Conservation (phyloP, 2,797 vertebrate species). For the Halcyon badia region DNA sequence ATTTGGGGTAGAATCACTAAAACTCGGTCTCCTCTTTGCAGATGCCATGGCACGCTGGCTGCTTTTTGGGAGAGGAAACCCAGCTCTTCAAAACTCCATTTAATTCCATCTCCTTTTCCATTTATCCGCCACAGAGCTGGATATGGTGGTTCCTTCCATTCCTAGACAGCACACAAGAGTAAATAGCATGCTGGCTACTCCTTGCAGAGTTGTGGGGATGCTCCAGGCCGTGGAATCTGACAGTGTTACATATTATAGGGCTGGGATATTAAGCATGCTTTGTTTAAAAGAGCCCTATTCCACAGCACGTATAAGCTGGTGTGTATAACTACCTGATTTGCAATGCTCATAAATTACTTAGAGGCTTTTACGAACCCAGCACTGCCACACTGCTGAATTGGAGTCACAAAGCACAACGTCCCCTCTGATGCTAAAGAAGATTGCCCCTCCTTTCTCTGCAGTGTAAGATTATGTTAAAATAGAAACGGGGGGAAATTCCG, state of each 20-base stretch:
- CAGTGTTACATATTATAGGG: background rate
- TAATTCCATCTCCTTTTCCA: slow-evolving; percentile 74
- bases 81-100: slow-evolving; percentile 84
- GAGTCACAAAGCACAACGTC: background rate
- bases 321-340: background rate
- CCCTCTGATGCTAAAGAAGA: background rate
- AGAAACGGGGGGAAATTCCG: background rate
- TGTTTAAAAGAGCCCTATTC: background rate
- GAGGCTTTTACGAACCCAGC: background rate
- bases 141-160: slow-evolving; percentile 54
- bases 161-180: slow-evolving; percentile 23
- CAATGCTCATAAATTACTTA: background rate
- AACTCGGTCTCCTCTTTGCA: slow-evolving; percentile 80
- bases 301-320: background rate
- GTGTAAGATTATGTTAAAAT: background rate
- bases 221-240: background rate
- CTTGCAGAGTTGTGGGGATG: background rate
- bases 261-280: background rate
- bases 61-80: slow-evolving; percentile 79
- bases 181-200: background rate
- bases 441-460: background rate
- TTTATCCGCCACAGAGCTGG: slow-evolving; percentile 87
- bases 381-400: background rate
- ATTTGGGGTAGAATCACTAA: slow-evolving; percentile 81
- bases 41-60: slow-evolving; percentile 78